These are phyloP conservation scores for Palythoa grandiflora DNA, from an alignment of 92 coral and sea anemone species.

Conservation along the genomic window DNA sequence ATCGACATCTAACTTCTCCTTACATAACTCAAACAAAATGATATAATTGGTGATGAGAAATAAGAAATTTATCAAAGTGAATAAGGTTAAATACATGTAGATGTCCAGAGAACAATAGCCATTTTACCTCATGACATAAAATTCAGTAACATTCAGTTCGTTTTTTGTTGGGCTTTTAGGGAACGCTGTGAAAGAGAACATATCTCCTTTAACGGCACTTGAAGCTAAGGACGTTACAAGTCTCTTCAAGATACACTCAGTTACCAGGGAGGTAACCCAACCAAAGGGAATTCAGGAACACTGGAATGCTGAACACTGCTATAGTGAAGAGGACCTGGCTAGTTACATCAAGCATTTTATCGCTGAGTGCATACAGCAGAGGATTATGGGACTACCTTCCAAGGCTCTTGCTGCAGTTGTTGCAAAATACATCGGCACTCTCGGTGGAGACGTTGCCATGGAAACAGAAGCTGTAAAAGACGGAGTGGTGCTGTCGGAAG, in stretches of 20 bases:
- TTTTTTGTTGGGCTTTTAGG: neutral
- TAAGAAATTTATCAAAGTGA: too few relatives aligned
- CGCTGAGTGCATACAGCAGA: slow-evolving; percentile 93
- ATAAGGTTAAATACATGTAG: too few relatives aligned
- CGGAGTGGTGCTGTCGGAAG: slow-evolving; percentile 71
- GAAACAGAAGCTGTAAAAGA: slow-evolving; percentile 57
- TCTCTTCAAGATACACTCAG: slow-evolving; percentile 1
- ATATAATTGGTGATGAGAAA: too few relatives aligned
- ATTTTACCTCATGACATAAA: too few relatives aligned
- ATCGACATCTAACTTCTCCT: too few relatives aligned
- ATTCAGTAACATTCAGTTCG: too few relatives aligned
- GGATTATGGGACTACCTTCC: slow-evolving; percentile 95
- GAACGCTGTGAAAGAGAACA: slow-evolving; percentile 20
- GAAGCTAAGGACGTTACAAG: neutral
- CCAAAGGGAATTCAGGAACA: slow-evolving; percentile 56
- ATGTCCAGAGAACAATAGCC: too few relatives aligned
- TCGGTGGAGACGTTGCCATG: slow-evolving; percentile 60
- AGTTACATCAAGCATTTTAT: slow-evolving; percentile 84
- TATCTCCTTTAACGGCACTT: slow-evolving; percentile 13
- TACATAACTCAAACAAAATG: too few relatives aligned
- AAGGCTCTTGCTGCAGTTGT: slow-evolving; percentile 87
- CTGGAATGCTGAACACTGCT: slow-evolving; percentile 85
- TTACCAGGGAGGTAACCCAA: slow-evolving; percentile 1
- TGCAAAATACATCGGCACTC: slow-evolving; percentile 68
- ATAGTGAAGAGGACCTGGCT: slow-evolving; percentile 93